These are phyloP conservation scores for Drosophila recens DNA, from an alignment of 2,888 invertebrate species.

Conservation along the genomic window DNA sequence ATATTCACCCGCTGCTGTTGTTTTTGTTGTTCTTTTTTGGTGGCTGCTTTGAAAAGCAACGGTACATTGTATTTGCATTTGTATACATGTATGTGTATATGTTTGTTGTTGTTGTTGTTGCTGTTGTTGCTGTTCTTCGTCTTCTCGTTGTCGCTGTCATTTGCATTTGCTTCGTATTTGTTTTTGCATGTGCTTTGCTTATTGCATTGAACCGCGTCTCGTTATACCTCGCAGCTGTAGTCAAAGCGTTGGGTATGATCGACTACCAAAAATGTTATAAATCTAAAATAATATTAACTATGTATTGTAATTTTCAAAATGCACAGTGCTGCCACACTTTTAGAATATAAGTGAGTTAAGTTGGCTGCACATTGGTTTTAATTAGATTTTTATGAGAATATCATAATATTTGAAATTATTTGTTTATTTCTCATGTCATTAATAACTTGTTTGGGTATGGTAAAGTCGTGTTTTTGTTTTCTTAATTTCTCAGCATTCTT, in stretches of 20 bases:
- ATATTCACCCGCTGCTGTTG: slow-evolving; percentile 22
- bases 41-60: slow-evolving; percentile 44
- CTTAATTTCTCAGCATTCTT: slow-evolving; percentile 21
- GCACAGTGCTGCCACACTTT: no score
- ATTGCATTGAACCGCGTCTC: slow-evolving; percentile 45
- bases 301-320: no score
- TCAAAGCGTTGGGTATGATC: neutral
- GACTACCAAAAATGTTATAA: neutral
- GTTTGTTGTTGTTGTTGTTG: slow-evolving; percentile 24
- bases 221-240: slow-evolving; percentile 7
- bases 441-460: slow-evolving; percentile 22
- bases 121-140: slow-evolving; percentile 11
- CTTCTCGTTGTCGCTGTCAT: slow-evolving; percentile 19
- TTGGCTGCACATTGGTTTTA: neutral
- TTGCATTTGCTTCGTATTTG: slow-evolving; percentile 32
- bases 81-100: no score
- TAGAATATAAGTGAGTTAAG: neutral
- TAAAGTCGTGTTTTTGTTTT: neutral
- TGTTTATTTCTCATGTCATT: neutral
- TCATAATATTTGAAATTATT: neutral
- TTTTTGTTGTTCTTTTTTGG: slow-evolving; percentile 31
- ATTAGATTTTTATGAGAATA: no score
- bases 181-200: slow-evolving; percentile 50
- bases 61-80: slow-evolving; percentile 53
- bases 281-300: no score